Conservation (phyloP, 2,797 vertebrate species). For the Typhlichthys subterraneus region DNA sequence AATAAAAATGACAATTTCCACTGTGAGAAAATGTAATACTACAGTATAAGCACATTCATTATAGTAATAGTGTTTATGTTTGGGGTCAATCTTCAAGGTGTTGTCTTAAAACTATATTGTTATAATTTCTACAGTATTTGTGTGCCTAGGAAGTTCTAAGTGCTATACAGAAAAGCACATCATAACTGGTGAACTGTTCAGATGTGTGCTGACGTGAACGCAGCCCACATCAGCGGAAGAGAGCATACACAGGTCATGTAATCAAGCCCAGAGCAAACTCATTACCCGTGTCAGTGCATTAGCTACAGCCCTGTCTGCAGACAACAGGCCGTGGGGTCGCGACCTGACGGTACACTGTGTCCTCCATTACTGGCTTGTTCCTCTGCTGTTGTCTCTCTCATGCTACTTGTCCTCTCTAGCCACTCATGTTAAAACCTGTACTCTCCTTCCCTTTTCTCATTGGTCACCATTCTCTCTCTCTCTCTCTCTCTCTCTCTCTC, state of each 20-base stretch:
- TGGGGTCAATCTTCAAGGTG: no score
- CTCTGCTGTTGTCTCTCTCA: neutral
- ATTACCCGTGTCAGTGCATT: conserved; percentile 22
- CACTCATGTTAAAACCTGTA: neutral
- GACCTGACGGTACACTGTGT: conserved; percentile 35
- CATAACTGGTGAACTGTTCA: no score
- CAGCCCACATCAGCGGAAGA: neutral
- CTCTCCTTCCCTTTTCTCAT: neutral
- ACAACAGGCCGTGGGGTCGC: conserved; percentile 5
- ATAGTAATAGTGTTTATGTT: no score
- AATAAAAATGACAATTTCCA: no score
- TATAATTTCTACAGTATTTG: no score
- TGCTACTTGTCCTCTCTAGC: neutral
- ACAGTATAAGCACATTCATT: no score
- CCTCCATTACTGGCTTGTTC: conserved; percentile 6
- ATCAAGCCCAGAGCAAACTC: conserved; percentile 29
- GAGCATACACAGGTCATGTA: neutral
- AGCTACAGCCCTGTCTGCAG: conserved; percentile 4
- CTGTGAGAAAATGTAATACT: no score
- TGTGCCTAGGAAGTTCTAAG: no score
- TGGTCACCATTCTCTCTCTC: neutral
- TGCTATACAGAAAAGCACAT: no score
- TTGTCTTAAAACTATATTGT: no score
- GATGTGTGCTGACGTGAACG: no score
- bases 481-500: conserved; percentile 9